phyloP scores from a whole-genome alignment of 1,140 invertebrate genomes.

The Helicoverpa armigera region DNA sequence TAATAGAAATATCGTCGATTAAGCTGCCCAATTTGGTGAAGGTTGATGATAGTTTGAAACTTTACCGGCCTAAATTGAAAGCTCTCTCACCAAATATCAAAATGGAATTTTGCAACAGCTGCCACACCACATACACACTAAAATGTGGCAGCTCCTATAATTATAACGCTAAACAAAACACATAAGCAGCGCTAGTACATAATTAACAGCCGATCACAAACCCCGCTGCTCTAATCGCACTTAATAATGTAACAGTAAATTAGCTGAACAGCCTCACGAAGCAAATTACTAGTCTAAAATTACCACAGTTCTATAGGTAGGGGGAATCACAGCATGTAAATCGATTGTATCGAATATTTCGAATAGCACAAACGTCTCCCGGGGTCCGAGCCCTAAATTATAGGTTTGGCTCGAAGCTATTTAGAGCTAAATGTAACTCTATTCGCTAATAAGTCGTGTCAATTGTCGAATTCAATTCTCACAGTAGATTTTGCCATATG shows the following conservation, averaged over 20 bases:
- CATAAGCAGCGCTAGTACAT: slow-evolving; percentile 46
- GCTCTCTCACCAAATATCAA: slow-evolving; percentile 6
- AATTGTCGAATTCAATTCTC: slow-evolving; percentile 70
- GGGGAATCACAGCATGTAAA: slow-evolving; percentile 76
- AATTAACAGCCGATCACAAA: slow-evolving; percentile 59
- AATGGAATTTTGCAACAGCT: slow-evolving; percentile 24
- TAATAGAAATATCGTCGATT: slow-evolving; percentile 32
- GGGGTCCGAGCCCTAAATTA: slow-evolving; percentile 75
- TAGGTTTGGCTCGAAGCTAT: slow-evolving; percentile 79
- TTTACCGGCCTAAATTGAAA: slow-evolving; percentile 34
- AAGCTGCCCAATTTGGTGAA: slow-evolving; percentile 11
- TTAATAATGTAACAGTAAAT: slow-evolving; percentile 61
- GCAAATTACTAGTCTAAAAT: slow-evolving; percentile 74
- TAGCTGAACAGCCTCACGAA: slow-evolving; percentile 49
- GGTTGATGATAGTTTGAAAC: slow-evolving; percentile 33
- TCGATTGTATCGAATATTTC: slow-evolving; percentile 71
- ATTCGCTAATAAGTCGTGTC: slow-evolving; percentile 81
- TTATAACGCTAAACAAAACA: slow-evolving; percentile 39
- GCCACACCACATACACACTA: not conserved
- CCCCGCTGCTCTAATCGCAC: slow-evolving; percentile 53
- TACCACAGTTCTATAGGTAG: slow-evolving; percentile 56
- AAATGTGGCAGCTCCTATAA: slow-evolving; percentile 20
- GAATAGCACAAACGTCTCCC: slow-evolving; percentile 65
- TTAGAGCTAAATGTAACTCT: slow-evolving; percentile 74
- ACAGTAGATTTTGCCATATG: slow-evolving; percentile 69